Evolutionary conservation across 1,140 invertebrate genomes (phyloP).

Genomic region (Drosophila biarmipes): DNA sequence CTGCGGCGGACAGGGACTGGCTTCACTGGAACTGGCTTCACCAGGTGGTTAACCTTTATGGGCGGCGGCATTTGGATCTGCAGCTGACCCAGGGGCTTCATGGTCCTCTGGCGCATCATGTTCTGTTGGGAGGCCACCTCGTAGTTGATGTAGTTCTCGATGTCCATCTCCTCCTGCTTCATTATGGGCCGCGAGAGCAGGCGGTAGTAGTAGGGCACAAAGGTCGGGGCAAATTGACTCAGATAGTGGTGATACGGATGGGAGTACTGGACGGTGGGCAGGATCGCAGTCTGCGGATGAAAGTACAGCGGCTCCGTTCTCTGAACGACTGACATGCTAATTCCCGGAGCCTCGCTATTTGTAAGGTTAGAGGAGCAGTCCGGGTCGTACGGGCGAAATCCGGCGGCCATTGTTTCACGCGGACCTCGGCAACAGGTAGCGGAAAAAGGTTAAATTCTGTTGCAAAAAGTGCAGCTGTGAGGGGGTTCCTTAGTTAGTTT

Average conservation of each 20-base stretch:
- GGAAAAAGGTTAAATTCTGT: constrained; percentile 19
- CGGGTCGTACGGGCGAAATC: constrained; percentile 8
- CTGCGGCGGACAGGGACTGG: neutral
- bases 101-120: constrained; percentile 11
- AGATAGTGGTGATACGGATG: constrained; percentile 47
- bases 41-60: neutral
- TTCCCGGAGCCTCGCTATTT: constrained; percentile 33
- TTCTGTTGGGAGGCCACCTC: constrained; percentile 42
- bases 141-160: constrained; percentile 63
- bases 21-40: neutral
- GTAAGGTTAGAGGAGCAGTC: constrained; percentile 20
- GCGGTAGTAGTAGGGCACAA: constrained; percentile 41
- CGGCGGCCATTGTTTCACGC: constrained; percentile 31
- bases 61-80: constrained; percentile 15
- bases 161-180: constrained; percentile 43
- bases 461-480: constrained; percentile 31
- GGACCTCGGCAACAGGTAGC: constrained; percentile 34
- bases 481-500: constrained; percentile 3
- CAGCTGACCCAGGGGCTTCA: constrained; percentile 32
- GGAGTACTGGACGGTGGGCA: constrained; percentile 9
- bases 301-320: neutral
- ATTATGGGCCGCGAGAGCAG: constrained; percentile 30
- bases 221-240: constrained; percentile 31
- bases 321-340: constrained; percentile 42
- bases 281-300: constrained; percentile 14